These are phyloP conservation scores for Macrosiphum euphorbiae DNA, from an alignment of 2,888 invertebrate genomes.

Conservation along the genomic window DNA sequence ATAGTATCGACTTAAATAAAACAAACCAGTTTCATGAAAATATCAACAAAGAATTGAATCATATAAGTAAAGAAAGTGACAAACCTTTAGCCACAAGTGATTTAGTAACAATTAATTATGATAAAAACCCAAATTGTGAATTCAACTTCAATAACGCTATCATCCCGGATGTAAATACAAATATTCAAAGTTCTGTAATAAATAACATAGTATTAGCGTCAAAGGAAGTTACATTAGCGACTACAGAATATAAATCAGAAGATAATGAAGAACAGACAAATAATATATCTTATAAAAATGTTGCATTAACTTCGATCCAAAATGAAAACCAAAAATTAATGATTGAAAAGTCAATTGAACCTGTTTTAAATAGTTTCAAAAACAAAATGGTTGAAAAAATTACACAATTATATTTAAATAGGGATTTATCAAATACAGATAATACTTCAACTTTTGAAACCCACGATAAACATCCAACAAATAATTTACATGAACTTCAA, in stretches of 20 bases:
- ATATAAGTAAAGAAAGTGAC: not conserved
- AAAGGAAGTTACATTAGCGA: too few relatives aligned
- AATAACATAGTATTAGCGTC: not conserved
- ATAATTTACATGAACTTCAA: not conserved
- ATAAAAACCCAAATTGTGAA: not conserved
- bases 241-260: not conserved
- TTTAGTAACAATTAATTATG: not conserved
- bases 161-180: not conserved
- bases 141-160: not conserved
- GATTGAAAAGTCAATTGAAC: constrained; percentile 44
- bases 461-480: not conserved
- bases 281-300: not conserved
- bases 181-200: too few relatives aligned
- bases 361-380: constrained; percentile 22
- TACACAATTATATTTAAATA: not conserved
- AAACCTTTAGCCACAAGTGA: not conserved
- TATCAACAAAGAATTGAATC: not conserved
- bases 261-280: not conserved
- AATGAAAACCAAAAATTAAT: not conserved
- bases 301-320: not conserved
- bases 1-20: not conserved
- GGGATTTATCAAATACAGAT: not conserved
- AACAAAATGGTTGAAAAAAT: constrained; percentile 26
- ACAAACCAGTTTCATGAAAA: not conserved
- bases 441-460: not conserved